Base-by-base conservation (phyloP, 2,113 vertebrate genomes). In the Thamnaconus septentrionalis region DNA sequence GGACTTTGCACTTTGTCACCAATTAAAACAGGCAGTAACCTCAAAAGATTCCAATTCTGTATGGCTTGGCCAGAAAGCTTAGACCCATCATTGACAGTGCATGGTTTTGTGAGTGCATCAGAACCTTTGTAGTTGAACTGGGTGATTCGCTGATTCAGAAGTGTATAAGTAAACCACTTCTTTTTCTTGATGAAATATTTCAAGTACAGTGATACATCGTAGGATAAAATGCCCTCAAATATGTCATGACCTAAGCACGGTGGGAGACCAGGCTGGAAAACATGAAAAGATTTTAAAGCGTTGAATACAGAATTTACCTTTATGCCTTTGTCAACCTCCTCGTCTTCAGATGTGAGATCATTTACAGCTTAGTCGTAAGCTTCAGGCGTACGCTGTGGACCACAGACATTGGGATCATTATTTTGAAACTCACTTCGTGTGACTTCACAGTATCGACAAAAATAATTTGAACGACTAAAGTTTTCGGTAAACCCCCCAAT, bases 101-200 rank as follows among this genome's bases (percentile, higher is more conserved):
- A 59, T 55, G 56, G 56, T 54, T 60, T 72, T 52, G 53, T 59
- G 4, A 56, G 64, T 42, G 51, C 64, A 55, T 64, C 64, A 52
- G 56, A 69, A 52, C 66, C 61, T 47, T 65, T 69, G 7, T 59
- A 76, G 12, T 59, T 61, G 18, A 76, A 76, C 55, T 67, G 66
- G 12, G 47, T 69, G 61, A 50, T 10, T 52, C 46, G 47, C 61
- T 61, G n/a, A n/a, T n/a, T n/a, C 10, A 74, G 53, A 8, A 68
- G 41, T 39, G 44, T 52, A 42, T 64, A 55, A 55, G 65, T 69
- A 45, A 64, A 59, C 55, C 72, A 64, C 66, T 54, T 54, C 48
- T 64, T 55, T 1, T 45, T 61, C 46, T 66, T 70, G n/a, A 70
- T 70, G 5, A 76, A 10, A 43, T 70, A 40, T 6, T 70, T 70